Evolutionary conservation across 2,797 vertebrate species (phyloP), one percentile per base, ranked within the genome.

Genomic region (Falco berigora): DNA sequence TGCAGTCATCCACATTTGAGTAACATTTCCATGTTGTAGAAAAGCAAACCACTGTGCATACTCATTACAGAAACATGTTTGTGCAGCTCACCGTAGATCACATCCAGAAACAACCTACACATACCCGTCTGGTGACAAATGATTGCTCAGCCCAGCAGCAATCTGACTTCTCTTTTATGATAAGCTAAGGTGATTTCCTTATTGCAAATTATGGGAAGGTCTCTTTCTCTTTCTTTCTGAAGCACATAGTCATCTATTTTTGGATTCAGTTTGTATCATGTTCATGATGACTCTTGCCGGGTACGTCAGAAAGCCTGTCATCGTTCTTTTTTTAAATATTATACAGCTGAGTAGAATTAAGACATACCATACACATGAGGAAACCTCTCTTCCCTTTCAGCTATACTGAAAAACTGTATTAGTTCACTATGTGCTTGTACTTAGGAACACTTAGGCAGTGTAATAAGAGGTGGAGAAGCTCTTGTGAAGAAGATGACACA

Each of bases 141-240:
- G 5, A 53, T 87, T 95, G 23, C 76, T 81, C 71, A 93, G 86
- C 85, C 86, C 28, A 47, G 59, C 49, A 52, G 59, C 50, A 1
- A 32, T 82, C 77, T 32, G 34, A 4, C 90, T 96, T 89, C 81
- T 85, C 32, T 15, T 86, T 94, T 91, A 69, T 82, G 90, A 90
- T 93, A 94, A 96, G 82, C 91, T 61, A 76, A 88, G 90, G 92
- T 90, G 47, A 34, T 90, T 90, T 94, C 86, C 86, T 90, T 77
- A 23, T 52, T 86, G 55, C 67, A 80, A 27, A 30, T 88, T 53
- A 61, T 67, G 77, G 90, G 94, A 89, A 96, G 88, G 75, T 64
- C 84, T 83, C 53, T 87, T 74, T 94, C 66, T 94, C 20, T 91
- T 59, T 94, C 73, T 81, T 46, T 82, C 21, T 58, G 88, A 94